phyloP scores from a whole-genome alignment of 2,113 vertebrate genomes.

The Rynchops niger region DNA sequence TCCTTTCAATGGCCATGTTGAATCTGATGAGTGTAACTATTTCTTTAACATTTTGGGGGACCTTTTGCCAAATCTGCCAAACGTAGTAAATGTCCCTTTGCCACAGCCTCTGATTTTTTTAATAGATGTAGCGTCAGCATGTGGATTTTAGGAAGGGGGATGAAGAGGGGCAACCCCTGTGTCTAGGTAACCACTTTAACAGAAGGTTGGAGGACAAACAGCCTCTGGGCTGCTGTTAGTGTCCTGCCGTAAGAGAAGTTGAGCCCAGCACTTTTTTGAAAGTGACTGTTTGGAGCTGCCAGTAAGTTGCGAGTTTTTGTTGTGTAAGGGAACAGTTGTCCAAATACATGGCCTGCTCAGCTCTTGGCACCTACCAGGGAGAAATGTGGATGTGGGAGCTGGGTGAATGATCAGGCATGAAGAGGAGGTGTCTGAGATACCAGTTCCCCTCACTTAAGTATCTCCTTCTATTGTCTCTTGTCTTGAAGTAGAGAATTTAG shows the following conservation, averaged over 20 bases:
- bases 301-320: background rate
- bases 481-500: background rate
- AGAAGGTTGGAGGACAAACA: background rate
- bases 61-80: background rate
- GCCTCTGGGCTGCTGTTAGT: background rate
- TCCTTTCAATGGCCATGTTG: background rate
- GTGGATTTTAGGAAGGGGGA: background rate
- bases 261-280: slow-evolving; percentile 6
- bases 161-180: background rate
- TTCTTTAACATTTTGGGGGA: background rate
- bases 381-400: background rate
- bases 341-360: background rate
- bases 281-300: background rate
- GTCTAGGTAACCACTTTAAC: background rate
- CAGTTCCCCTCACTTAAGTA: background rate
- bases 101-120: no score
- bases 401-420: background rate
- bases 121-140: background rate
- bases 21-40: background rate
- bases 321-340: slow-evolving; percentile 7
- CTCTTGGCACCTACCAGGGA: background rate
- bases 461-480: background rate
- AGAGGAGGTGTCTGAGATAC: background rate
- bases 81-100: background rate
- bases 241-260: background rate